Evolutionary conservation across 2,888 invertebrate species (phyloP), one percentile per base, ranked within the genome.

Genomic region (Hofmannophila pseudospretella): DNA sequence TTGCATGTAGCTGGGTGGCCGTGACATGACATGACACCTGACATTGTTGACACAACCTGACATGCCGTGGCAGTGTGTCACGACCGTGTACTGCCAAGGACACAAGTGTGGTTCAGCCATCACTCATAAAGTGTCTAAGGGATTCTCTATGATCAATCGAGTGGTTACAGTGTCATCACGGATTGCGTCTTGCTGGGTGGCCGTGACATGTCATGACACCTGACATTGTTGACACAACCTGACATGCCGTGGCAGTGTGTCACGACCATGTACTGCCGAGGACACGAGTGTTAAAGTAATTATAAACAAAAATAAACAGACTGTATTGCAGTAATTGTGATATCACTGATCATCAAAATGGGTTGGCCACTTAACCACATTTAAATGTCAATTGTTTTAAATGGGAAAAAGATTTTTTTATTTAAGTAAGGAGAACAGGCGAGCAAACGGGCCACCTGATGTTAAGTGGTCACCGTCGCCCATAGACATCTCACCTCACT

Each of bases 181-280:
- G 20, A 35, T 31, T 16, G 22, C 8, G 4, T 20, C 41, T 11
- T 23, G 32, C 12, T 42, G 45, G 38, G 45, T 45, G 45, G 45
- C 33, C 45, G 14, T 26, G 30, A n/a, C 31, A 16, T 42, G 42
- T 33, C 10, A 11, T 25, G 44, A 41, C 36, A 47, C 47, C 41
- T 44, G 47, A 41, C 44, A 42, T 26, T 41, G 44, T 39, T 41
- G 42, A 44, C 44, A 34, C 35, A 23, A 16, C 22, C 12, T 42
- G 45, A 39, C 37, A 35, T 23, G 12, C 20, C 13, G 36, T 41
- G 39, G 31, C 29, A 30, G 8, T 8, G 35, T 28, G 34, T 36
- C 34, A 36, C 36, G 39, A 34, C 34, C 2, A 26, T 37, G 36
- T 37, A 41, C 36, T 22, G 34, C 13, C 37, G 27, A 13, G n/a